Evolutionary conservation across 1,140 invertebrate species (phyloP), one percentile per base, ranked within the genome.

Genomic region (Drosophila bifasciata): DNA sequence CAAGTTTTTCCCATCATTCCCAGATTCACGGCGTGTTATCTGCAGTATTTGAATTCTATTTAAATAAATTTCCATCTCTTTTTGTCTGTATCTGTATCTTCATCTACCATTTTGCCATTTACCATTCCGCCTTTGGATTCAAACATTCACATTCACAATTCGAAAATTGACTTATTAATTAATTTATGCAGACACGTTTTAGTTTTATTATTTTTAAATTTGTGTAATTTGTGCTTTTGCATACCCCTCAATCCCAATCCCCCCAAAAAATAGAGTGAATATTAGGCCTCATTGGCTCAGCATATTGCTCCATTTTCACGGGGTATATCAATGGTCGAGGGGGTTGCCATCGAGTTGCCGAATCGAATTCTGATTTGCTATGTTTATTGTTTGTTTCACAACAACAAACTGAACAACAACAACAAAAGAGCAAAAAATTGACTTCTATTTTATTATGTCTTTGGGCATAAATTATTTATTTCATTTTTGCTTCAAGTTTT

Each of bases 151-250:
- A 70, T 58, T 69, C 36, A n/a, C 52, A 21, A 62, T 79, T 86
- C 66, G 78, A 43, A 36, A 86, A 74, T 89, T 83, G 80, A 85
- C 79, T 91, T 91, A 91, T 91, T 91, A 91, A 91, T 91, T 91
- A 91, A 91, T 91, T 91, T 91, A 91, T 91, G 89, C 89, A 91
- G 75, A 91, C 89, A 91, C 89, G 89, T 91, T 91, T 91, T 89
- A 88, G 83, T 88, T 88, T 89, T 88, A 88, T 88, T 88, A 89
- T 88, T 88, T 88, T 70, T 72, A 89, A 88, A 88, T 88, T 79
- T 83, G 84, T 88, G 84, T 89, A 86, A 86, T 86, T 86, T 89
- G 83, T 36, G 32, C 32, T 67, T 63, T 72, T 75, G 57, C 63
- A 52, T 69, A 39, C 40, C 11, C 7, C 28, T 36, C 17, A 5